These are phyloP conservation scores for Psilopogon haemacephalus DNA, from an alignment of 2,113 vertebrate species.

Conservation along the genomic window DNA sequence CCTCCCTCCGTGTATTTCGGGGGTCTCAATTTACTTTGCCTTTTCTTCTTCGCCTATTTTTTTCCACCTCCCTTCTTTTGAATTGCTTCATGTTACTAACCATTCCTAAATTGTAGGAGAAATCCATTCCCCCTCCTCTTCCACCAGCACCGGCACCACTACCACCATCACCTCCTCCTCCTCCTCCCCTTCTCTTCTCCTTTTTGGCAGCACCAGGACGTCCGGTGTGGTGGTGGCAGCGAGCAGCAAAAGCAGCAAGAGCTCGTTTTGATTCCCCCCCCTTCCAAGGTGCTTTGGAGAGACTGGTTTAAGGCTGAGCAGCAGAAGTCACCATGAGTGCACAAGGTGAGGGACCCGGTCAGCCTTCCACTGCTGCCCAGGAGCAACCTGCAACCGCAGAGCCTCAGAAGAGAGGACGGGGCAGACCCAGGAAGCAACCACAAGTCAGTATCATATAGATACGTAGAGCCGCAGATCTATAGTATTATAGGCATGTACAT, in stretches of 20 bases:
- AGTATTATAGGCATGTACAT: slow-evolving; percentile 48
- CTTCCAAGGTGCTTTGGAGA: slow-evolving; percentile 65
- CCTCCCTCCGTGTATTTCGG: slow-evolving; percentile 16
- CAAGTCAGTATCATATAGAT: slow-evolving; percentile 84
- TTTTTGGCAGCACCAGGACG: slow-evolving; percentile 85
- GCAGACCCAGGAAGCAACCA: slow-evolving; percentile 91
- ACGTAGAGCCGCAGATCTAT: slow-evolving; percentile 45
- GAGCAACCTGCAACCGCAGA: slow-evolving; percentile 86
- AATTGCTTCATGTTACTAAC: slow-evolving; percentile 56
- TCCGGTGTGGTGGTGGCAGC: slow-evolving; percentile 83
- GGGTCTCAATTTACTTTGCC: not conserved
- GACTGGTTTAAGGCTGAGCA: slow-evolving; percentile 35
- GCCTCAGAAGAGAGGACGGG: slow-evolving; percentile 91
- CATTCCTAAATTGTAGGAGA: slow-evolving; percentile 63
- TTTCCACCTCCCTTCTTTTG: not conserved
- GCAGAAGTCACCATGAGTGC: slow-evolving; percentile 84
- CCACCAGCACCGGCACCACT: slow-evolving; percentile 58
- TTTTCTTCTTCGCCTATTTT: not conserved
- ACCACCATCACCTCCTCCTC: slow-evolving; percentile 63
- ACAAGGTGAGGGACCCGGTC: slow-evolving; percentile 88
- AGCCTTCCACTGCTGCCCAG: slow-evolving; percentile 83
- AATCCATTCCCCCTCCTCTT: slow-evolving; percentile 53
- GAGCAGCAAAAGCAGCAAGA: slow-evolving; percentile 70
- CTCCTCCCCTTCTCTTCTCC: slow-evolving; percentile 69
- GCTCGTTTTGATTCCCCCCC: slow-evolving; percentile 51